Conservation (phyloP, 2,797 vertebrate species). For the Brotula barbata region DNA sequence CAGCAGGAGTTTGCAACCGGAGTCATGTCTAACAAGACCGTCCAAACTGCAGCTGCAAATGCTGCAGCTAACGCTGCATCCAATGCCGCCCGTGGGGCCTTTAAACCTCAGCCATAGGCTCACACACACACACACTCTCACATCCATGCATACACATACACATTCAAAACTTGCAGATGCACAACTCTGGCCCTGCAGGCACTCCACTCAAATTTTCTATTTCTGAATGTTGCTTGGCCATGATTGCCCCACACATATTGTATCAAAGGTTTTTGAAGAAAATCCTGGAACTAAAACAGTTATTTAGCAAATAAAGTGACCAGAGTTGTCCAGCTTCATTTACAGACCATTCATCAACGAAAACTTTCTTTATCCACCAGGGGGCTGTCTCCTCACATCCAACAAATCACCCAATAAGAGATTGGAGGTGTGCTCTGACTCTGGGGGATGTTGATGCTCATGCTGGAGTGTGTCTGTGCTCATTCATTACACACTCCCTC, state of each 20-base stretch:
- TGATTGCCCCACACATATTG: slow-evolving; percentile 31
- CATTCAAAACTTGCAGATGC: slow-evolving; percentile 50
- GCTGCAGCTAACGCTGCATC: slow-evolving; percentile 89
- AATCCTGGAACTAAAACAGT: slow-evolving; percentile 14
- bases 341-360: slow-evolving; percentile 23
- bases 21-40: slow-evolving; percentile 98
- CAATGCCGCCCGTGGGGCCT: slow-evolving; percentile 83
- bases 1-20: slow-evolving; percentile 97
- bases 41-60: slow-evolving; percentile 90
- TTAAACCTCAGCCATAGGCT: slow-evolving; percentile 79
- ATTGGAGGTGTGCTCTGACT: slow-evolving; percentile 37
- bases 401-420: slow-evolving; percentile 37
- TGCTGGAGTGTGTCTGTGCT: background rate
- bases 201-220: slow-evolving; percentile 43
- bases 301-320: slow-evolving; percentile 3
- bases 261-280: slow-evolving; percentile 21
- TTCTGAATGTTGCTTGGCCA: slow-evolving; percentile 39
- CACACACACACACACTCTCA: slow-evolving; percentile 3
- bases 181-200: slow-evolving; percentile 53
- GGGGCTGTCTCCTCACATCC: slow-evolving; percentile 47
- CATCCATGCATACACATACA: slow-evolving; percentile 18
- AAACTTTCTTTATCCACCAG: slow-evolving; percentile 34
- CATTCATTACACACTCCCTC: slow-evolving; percentile 10
- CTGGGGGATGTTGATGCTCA: slow-evolving; percentile 21
- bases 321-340: slow-evolving; percentile 60